These are phyloP conservation scores for Trematomus loennbergii DNA, from an alignment of 2,113 vertebrate species.

Conservation along the genomic window DNA sequence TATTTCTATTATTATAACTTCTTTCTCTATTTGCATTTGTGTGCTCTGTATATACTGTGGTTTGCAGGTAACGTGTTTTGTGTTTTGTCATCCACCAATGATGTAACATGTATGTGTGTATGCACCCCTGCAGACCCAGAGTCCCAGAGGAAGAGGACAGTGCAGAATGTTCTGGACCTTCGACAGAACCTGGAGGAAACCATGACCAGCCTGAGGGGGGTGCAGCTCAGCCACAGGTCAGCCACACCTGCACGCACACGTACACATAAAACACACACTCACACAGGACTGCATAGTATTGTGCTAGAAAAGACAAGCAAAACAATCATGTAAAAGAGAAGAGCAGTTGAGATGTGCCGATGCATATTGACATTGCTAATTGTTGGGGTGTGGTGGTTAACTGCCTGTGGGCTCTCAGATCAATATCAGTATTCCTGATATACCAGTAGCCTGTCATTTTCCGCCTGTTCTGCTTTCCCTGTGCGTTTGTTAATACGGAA, in stretches of 20 bases:
- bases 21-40: too few species aligned
- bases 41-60: too few species aligned
- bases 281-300: not conserved
- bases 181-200: constrained; percentile 98
- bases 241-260: constrained; percentile 12
- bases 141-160: constrained; percentile 95
- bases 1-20: not conserved
- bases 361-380: constrained; percentile 56
- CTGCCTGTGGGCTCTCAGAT: constrained; percentile 47
- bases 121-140: constrained; percentile 87
- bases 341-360: not conserved
- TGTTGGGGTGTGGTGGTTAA: constrained; percentile 37
- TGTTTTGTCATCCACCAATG: not conserved
- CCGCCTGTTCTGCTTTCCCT: constrained; percentile 24
- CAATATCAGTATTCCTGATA: constrained; percentile 54
- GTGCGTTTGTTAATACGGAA: constrained; percentile 31
- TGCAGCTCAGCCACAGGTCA: constrained; percentile 95
- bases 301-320: not conserved
- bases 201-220: constrained; percentile 95
- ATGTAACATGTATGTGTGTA: constrained; percentile 4
- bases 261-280: not conserved
- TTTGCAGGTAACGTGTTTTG: too few species aligned
- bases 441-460: constrained; percentile 33
- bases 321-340: not conserved
- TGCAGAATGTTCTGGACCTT: constrained; percentile 97